These are phyloP conservation scores for Cygnus buccinator DNA, from an alignment of 2,113 vertebrate species.

Conservation along the genomic window DNA sequence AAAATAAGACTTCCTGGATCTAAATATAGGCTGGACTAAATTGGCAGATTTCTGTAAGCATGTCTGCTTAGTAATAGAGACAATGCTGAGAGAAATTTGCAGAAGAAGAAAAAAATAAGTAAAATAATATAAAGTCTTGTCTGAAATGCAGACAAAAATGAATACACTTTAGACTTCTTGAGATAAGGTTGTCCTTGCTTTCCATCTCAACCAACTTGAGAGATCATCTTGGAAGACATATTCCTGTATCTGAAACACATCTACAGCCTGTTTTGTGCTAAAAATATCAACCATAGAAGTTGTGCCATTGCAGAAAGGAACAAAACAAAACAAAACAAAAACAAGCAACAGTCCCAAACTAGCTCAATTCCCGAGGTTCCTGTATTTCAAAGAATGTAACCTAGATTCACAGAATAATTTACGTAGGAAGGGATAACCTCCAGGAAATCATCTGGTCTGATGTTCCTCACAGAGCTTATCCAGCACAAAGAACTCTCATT, in stretches of 20 bases:
- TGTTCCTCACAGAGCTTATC: background rate
- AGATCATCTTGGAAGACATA: background rate
- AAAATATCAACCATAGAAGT: background rate
- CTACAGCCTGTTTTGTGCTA: background rate
- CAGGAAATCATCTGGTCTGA: background rate
- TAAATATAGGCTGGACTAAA: conserved; percentile 50
- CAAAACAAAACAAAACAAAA: background rate
- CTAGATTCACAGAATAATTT: background rate
- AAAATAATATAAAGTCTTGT: conserved; percentile 39
- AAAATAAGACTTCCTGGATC: conserved; percentile 47
- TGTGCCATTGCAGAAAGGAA: background rate
- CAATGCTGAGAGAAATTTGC: conserved; percentile 47
- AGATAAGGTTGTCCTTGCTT: conserved; percentile 2
- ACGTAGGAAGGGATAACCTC: background rate
- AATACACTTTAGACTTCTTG: conserved; percentile 9
- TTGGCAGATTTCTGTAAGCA: conserved; percentile 49
- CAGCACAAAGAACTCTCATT: background rate
- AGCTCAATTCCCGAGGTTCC: background rate
- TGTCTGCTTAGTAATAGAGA: conserved; percentile 51
- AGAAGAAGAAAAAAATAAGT: conserved; percentile 32
- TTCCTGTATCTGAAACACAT: background rate
- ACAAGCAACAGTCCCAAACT: background rate
- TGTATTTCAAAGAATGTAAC: background rate
- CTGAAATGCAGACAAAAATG: conserved; percentile 55
- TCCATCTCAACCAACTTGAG: background rate